phyloP scores from a whole-genome alignment of 2,113 vertebrate genomes.

The Ia io region DNA sequence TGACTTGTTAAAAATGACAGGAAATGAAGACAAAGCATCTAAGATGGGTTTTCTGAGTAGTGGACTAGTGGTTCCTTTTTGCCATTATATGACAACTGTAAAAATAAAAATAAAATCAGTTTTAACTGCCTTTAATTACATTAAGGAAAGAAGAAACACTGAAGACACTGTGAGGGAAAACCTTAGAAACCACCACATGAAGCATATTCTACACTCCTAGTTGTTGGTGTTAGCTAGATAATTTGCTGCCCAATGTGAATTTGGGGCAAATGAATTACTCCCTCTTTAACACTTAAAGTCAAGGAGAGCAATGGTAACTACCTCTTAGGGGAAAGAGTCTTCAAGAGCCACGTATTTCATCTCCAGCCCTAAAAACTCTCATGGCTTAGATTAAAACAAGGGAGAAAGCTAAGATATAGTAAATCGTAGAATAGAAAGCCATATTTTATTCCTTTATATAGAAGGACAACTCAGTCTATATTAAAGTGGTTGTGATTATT shows the following conservation, averaged over 20 bases:
- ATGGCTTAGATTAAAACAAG: background rate
- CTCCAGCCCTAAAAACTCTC: background rate
- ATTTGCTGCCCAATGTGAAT: background rate
- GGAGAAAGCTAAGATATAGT: background rate
- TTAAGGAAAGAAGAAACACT: background rate
- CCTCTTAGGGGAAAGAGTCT: background rate
- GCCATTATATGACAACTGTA: background rate
- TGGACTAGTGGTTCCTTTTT: background rate
- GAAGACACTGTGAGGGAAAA: background rate
- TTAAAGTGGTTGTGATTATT: background rate
- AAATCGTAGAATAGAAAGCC: background rate
- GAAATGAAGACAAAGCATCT: background rate
- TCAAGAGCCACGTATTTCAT: background rate
- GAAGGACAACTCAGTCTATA: background rate
- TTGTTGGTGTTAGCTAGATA: background rate
- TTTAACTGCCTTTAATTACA: background rate
- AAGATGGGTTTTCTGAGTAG: background rate
- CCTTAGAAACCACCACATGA: background rate
- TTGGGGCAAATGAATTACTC: background rate
- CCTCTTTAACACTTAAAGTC: background rate
- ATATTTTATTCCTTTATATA: background rate
- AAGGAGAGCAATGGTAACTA: background rate
- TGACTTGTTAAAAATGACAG: background rate
- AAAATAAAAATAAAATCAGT: background rate
- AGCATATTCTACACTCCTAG: background rate